Percentiles rank a stretch among this genome's conserved stretches.
These are phyloP conservation scores for Diplodus puntazzo DNA, from an alignment of 2,797 vertebrate genomes.

Conservation along the genomic window DNA sequence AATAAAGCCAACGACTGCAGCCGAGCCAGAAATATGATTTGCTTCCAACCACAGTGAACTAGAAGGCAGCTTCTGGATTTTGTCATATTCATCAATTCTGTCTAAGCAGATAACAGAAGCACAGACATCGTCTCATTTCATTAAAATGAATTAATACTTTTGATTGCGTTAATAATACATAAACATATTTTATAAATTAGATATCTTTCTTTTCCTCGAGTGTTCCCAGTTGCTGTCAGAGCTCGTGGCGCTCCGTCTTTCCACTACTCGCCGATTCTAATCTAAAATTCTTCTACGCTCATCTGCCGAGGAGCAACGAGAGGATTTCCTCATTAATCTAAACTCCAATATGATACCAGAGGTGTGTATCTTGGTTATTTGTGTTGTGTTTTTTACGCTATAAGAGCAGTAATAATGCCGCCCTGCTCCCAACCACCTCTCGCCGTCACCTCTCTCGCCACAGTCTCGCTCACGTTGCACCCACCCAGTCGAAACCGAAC, in stretches of 20 bases:
- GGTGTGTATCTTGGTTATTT: background rate
- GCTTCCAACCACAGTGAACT: too few relatives aligned
- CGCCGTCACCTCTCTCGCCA: constrained; percentile 25
- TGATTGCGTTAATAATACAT: background rate
- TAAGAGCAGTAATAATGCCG: background rate
- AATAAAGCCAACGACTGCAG: too few relatives aligned
- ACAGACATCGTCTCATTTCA: background rate
- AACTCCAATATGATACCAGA: constrained; percentile 9
- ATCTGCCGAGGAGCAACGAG: background rate
- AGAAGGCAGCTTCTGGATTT: too few relatives aligned
- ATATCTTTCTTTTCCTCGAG: background rate
- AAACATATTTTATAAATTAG: background rate
- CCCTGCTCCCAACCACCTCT: constrained; percentile 25
- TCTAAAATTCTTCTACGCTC: constrained; percentile 1
- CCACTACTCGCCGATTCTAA: constrained; percentile 7
- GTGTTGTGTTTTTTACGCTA: background rate
- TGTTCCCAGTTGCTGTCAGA: background rate
- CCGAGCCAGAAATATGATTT: too few relatives aligned
- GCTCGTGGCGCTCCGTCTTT: constrained; percentile 3
- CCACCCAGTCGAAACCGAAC: constrained; percentile 35
- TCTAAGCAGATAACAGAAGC: background rate
- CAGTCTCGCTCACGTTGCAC: constrained; percentile 46
- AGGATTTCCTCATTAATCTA: background rate
- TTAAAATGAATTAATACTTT: background rate
- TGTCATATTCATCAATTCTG: too few relatives aligned